A percentile compares a stretch with the other conserved stretches of the same genome.
Conservation (phyloP, 1,140 invertebrate species). For the Drosophila bocki region DNA sequence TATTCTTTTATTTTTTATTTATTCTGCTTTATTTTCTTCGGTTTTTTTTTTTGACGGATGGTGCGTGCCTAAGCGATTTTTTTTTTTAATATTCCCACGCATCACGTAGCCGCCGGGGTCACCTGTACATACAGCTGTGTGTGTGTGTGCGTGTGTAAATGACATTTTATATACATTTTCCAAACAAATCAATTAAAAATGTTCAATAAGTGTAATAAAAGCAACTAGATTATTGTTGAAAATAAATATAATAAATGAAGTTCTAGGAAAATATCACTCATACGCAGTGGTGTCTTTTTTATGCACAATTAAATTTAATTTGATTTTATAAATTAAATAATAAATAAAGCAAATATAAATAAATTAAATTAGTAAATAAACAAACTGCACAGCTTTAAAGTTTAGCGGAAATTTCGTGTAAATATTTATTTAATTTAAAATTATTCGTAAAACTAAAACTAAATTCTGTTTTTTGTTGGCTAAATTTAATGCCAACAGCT, state of each 20-base stretch:
- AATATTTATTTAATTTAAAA: not conserved
- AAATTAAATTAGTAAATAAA: not conserved
- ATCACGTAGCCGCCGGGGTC: slow-evolving; percentile 47
- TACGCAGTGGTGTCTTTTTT: not conserved
- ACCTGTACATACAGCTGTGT: slow-evolving; percentile 15
- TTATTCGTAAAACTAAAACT: not conserved
- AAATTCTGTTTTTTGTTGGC: not conserved
- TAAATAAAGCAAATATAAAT: not conserved
- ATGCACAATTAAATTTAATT: not conserved
- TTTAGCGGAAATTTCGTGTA: not conserved
- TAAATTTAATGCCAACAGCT: not conserved
- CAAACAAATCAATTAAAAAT: slow-evolving; percentile 10
- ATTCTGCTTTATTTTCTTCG: not conserved
- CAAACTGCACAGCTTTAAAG: not conserved
- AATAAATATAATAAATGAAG: not conserved
- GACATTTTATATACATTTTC: slow-evolving; percentile 6
- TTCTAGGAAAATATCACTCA: not conserved
- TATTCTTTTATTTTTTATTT: slow-evolving; percentile 1
- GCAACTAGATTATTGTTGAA: not conserved
- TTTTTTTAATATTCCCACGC: slow-evolving; percentile 47
- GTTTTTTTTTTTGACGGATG: slow-evolving; percentile 38
- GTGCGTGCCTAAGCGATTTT: slow-evolving; percentile 54
- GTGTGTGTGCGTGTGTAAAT: slow-evolving; percentile 19
- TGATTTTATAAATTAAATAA: not conserved
- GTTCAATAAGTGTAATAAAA: not conserved